Percentiles rank a stretch among this genome's conserved stretches.
These are phyloP conservation scores for Acipenser transmontanus DNA, from an alignment of 2,797 vertebrate species.

Conservation along the genomic window DNA sequence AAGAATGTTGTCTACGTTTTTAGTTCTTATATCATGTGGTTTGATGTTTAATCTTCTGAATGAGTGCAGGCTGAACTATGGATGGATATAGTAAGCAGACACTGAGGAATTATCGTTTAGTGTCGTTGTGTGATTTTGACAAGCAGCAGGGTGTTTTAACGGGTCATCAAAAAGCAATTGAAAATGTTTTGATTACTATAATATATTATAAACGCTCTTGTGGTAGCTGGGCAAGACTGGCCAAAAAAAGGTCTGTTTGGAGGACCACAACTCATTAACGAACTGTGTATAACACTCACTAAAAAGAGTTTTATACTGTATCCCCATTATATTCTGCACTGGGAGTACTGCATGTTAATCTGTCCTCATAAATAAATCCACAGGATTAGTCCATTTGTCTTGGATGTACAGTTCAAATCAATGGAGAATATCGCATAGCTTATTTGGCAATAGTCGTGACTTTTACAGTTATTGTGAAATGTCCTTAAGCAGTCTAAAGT, in stretches of 20 bases:
- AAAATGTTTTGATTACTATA: not conserved
- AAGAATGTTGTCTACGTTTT: too few relatives aligned
- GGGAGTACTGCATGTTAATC: constrained; percentile 10
- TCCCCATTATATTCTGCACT: not conserved
- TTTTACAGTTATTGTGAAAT: constrained; percentile 31
- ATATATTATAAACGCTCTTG: constrained; percentile 28
- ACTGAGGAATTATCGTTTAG: too few relatives aligned
- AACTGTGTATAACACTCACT: constrained; percentile 16
- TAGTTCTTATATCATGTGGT: too few relatives aligned
- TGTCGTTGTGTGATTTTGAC: too few relatives aligned
- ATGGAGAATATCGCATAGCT: constrained; percentile 22
- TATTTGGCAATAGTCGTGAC: constrained; percentile 21
- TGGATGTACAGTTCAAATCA: constrained; percentile 22
- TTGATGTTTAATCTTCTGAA: too few relatives aligned
- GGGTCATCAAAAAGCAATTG: not conserved
- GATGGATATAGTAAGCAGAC: too few relatives aligned
- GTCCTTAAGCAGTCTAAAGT: constrained; percentile 37
- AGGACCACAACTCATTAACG: constrained; percentile 4
- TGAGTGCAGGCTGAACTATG: too few relatives aligned
- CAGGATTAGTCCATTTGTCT: constrained; percentile 31
- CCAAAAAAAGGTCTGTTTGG: not conserved
- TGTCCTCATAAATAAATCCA: constrained; percentile 30
- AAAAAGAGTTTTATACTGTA: not conserved
- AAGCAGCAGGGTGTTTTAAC: not conserved
- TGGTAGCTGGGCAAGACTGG: constrained; percentile 15